Base-by-base conservation (phyloP, 1,140 invertebrate genomes). In the Rhagoletis zephyria region DNA sequence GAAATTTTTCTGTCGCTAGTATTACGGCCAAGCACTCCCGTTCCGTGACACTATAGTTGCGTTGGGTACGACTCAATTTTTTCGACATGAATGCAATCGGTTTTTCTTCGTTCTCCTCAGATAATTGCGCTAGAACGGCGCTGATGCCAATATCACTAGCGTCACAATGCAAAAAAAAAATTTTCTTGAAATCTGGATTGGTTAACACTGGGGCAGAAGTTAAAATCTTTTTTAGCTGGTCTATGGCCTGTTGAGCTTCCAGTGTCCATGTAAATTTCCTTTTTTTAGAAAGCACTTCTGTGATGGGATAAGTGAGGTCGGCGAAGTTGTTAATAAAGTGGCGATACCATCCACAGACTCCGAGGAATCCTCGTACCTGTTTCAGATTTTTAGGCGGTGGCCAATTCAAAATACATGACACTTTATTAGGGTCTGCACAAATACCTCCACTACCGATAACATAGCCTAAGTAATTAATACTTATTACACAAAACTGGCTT, bases 291-390 rank as follows among this genome's bases (percentile, higher is more conserved):
- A 87, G 19, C 6, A 85, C 19, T 56, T 88, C 81, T 3, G 87
- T 88, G 7, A 87, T 63, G 1, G 67, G 87, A 64, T 45, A 59
- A 6, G 70, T 77, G n/a, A 70, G 16, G 5, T 42, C 42, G 2
- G 93, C 88, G 88, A 92, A 94, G 81, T 92, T 89, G 30, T 74
- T 19, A 19, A 93, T 91, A 87, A 94, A 94, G 16, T 90, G 85
- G 0, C 89, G 30, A 85, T 93, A 93, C 91, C 91, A 91, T 12
- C 85, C 89, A 2, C 85, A 87, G 70, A 92, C 81, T 16, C 91
- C 91, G 4, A 93, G 56, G 56, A 92, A 89, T 7, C 89, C 65
- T 42, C 88, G 65, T 9, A 87, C 12, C 87, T 90, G 88, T 59
- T 86, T 88, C 45, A 30, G 30, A 30, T 30, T 30, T 30, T 30